Percentiles rank a stretch among this genome's conserved stretches.
Conservation (phyloP, 2,113 vertebrate genomes). For the Hylia prasina region DNA sequence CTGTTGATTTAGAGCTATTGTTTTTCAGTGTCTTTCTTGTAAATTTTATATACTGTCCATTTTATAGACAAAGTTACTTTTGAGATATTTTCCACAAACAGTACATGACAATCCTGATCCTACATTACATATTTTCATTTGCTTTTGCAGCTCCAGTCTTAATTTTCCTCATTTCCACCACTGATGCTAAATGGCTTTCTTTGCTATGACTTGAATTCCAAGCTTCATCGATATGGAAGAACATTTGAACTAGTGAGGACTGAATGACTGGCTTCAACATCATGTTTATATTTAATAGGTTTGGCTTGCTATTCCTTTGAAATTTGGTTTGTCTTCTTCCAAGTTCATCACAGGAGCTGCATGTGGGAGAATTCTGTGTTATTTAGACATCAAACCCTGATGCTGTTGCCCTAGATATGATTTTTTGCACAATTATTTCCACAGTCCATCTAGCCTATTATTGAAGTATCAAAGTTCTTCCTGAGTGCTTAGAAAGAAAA, state of each 20-base stretch:
- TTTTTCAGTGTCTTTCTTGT: background rate
- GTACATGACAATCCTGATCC: background rate
- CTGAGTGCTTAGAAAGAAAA: background rate
- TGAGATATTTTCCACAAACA: background rate
- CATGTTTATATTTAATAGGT: background rate
- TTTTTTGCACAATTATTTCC: background rate
- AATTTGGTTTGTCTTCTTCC: background rate
- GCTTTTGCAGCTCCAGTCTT: background rate
- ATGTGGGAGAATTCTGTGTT: background rate
- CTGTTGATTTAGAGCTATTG: background rate
- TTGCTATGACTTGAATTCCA: background rate
- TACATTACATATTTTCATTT: background rate
- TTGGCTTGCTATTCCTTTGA: conserved; percentile 8
- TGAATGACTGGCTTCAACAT: conserved; percentile 13
- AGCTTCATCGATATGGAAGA: background rate
- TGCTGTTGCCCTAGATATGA: background rate
- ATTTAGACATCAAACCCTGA: background rate
- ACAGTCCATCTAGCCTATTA: background rate
- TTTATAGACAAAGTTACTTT: background rate
- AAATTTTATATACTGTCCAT: background rate
- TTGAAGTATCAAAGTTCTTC: background rate
- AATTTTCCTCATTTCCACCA: background rate
- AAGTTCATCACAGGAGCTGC: background rate
- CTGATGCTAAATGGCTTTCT: background rate
- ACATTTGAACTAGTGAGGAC: background rate